Conservation (phyloP, 2,888 invertebrate species). For the Bombylius discolor region DNA sequence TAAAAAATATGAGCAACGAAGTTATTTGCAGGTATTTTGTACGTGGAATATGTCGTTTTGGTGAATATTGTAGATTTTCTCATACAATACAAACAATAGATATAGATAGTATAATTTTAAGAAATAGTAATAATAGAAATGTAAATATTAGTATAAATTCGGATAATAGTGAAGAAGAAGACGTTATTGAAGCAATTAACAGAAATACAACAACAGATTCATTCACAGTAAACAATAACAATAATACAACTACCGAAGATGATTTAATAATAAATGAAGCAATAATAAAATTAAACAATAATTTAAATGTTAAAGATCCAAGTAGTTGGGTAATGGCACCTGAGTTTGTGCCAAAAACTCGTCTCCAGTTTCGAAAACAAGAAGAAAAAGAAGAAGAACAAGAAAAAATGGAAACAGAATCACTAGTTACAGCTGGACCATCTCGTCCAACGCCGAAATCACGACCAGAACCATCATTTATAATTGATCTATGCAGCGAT, state of each 20-base stretch:
- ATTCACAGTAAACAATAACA: background rate
- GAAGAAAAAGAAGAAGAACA: too few relatives aligned
- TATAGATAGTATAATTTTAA: slow-evolving; percentile 6
- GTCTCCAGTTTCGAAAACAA: too few relatives aligned
- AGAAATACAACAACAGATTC: background rate
- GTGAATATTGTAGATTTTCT: slow-evolving; percentile 30
- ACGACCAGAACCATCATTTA: too few relatives aligned
- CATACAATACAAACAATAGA: slow-evolving; percentile 20
- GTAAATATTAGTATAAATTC: background rate
- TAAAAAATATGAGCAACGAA: background rate
- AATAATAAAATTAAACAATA: background rate
- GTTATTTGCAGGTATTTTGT: slow-evolving; percentile 28
- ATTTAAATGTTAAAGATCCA: background rate
- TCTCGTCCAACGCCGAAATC: too few relatives aligned
- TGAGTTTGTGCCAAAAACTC: slow-evolving; percentile 25
- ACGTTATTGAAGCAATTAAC: background rate
- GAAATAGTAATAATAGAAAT: background rate
- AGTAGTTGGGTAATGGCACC: slow-evolving; percentile 30
- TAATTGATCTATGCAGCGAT: too few relatives aligned
- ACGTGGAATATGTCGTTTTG: slow-evolving; percentile 32
- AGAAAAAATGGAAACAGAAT: too few relatives aligned
- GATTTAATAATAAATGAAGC: background rate
- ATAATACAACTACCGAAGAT: background rate
- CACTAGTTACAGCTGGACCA: too few relatives aligned
- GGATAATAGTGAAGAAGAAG: background rate